Evolutionary conservation across 2,113 vertebrate genomes (phyloP).

Genomic region (Antechinus stuartii): DNA sequence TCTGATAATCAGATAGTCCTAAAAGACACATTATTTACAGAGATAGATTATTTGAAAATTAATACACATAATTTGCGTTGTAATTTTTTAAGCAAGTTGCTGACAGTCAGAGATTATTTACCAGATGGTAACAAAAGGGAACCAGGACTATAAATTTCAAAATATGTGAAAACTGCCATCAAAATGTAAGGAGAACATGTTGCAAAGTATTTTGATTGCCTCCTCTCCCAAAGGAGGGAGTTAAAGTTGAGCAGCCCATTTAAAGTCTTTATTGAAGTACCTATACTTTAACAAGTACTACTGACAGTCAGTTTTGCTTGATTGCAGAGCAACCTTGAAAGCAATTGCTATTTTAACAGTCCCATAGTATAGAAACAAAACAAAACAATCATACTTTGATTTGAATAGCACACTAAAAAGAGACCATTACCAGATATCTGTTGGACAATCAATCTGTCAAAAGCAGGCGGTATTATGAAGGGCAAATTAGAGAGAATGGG

Average conservation of each 20-base stretch:
- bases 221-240: slow-evolving; percentile 40
- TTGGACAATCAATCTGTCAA: slow-evolving; percentile 57
- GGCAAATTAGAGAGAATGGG: slow-evolving; percentile 43
- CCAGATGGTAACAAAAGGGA: slow-evolving; percentile 59
- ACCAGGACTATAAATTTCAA: slow-evolving; percentile 55
- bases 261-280: slow-evolving; percentile 60
- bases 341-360: slow-evolving; percentile 42
- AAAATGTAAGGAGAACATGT: slow-evolving; percentile 17
- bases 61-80: slow-evolving; percentile 12
- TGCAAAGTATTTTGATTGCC: slow-evolving; percentile 63
- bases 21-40: slow-evolving; percentile 41
- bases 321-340: slow-evolving; percentile 49
- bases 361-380: slow-evolving; percentile 53
- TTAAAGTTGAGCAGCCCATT: slow-evolving; percentile 47
- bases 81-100: slow-evolving; percentile 52
- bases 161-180: slow-evolving; percentile 59
- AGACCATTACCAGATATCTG: slow-evolving; percentile 51
- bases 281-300: slow-evolving; percentile 49
- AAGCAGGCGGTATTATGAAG: slow-evolving; percentile 46
- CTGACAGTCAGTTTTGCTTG: slow-evolving; percentile 36
- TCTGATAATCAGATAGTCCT: not conserved
- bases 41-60: slow-evolving; percentile 59
- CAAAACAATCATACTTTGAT: slow-evolving; percentile 58
- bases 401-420: slow-evolving; percentile 59
- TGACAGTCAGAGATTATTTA: slow-evolving; percentile 51